Evolutionary conservation across 2,888 invertebrate genomes (phyloP).

Genomic region (Dasypogon diadema): DNA sequence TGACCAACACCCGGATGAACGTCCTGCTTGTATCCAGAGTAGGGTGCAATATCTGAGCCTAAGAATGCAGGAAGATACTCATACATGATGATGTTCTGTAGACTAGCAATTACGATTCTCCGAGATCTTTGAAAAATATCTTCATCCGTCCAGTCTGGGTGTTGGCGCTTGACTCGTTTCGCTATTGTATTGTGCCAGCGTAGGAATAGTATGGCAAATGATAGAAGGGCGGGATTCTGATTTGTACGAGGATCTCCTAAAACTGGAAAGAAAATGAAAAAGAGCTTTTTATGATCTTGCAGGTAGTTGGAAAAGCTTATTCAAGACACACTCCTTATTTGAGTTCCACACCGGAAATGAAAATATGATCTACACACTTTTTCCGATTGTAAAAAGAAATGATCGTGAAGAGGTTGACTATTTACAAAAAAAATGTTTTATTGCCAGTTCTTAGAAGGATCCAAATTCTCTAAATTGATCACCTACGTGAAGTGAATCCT

Average conservation of each 20-base stretch:
- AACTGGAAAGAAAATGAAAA: no score
- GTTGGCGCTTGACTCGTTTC: conserved; percentile 78
- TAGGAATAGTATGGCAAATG: conserved; percentile 92
- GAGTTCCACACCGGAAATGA: no score
- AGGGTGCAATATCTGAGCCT: conserved; percentile 77
- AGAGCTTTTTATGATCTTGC: no score
- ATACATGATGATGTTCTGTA: conserved; percentile 96
- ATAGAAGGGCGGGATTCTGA: conserved; percentile 95
- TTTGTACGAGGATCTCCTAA: conserved; percentile 96
- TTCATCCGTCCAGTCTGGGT: conserved; percentile 93
- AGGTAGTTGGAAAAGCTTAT: no score
- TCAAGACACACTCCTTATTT: no score
- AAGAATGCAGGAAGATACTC: conserved; percentile 96
- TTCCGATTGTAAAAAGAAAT: no score
- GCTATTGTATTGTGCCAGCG: conserved; percentile 97
- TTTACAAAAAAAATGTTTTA: no score
- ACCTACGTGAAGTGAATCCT: no score
- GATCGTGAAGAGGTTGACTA: no score
- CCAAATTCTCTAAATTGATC: no score
- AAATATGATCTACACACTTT: no score
- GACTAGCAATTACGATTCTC: conserved; percentile 89
- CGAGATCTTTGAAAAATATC: conserved; percentile 93
- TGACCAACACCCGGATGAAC: conserved; percentile 96
- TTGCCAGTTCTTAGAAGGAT: no score
- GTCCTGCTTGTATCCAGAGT: conserved; percentile 89